These are phyloP conservation scores for Urechis unicinctus DNA, from an alignment of 2,888 invertebrate species.

Conservation along the genomic window DNA sequence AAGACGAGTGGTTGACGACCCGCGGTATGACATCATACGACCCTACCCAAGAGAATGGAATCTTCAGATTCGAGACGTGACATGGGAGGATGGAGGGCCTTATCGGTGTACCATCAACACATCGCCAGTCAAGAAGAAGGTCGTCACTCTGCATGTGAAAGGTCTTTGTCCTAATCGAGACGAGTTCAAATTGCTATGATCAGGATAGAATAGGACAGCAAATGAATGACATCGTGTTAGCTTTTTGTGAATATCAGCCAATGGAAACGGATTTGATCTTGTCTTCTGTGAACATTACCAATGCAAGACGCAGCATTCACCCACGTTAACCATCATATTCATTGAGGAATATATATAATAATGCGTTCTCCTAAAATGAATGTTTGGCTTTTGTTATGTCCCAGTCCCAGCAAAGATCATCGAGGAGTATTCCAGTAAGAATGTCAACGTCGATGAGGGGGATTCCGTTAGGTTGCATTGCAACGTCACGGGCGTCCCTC, in stretches of 20 bases:
- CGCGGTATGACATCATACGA: slow-evolving; percentile 36
- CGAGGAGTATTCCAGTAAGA: slow-evolving; percentile 70
- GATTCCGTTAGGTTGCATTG: slow-evolving; percentile 84
- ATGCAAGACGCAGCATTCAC: too few species aligned
- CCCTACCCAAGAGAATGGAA: slow-evolving; percentile 40
- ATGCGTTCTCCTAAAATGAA: too few species aligned
- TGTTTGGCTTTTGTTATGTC: too few species aligned
- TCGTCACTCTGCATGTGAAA: slow-evolving; percentile 32
- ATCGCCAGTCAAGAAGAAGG: slow-evolving; percentile 30
- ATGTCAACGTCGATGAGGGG: slow-evolving; percentile 85
- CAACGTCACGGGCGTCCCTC: slow-evolving; percentile 69
- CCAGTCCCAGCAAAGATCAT: slow-evolving; percentile 91
- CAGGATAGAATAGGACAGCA: too few species aligned
- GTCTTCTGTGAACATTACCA: too few species aligned
- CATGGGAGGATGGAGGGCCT: slow-evolving; percentile 34
- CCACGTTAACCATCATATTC: too few species aligned
- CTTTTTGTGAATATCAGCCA: too few species aligned
- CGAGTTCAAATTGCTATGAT: too few species aligned
- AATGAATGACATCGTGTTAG: too few species aligned
- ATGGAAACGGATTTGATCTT: too few species aligned
- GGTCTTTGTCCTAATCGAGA: too few species aligned
- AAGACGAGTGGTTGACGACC: slow-evolving; percentile 39
- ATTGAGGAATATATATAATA: too few species aligned
- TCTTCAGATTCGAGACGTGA: slow-evolving; percentile 31
- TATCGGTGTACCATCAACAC: slow-evolving; percentile 44